Percentiles rank a stretch among this genome's conserved stretches.
Evolutionary conservation across 2,797 vertebrate species (phyloP).

Genomic region (Clarias laeviceps): DNA sequence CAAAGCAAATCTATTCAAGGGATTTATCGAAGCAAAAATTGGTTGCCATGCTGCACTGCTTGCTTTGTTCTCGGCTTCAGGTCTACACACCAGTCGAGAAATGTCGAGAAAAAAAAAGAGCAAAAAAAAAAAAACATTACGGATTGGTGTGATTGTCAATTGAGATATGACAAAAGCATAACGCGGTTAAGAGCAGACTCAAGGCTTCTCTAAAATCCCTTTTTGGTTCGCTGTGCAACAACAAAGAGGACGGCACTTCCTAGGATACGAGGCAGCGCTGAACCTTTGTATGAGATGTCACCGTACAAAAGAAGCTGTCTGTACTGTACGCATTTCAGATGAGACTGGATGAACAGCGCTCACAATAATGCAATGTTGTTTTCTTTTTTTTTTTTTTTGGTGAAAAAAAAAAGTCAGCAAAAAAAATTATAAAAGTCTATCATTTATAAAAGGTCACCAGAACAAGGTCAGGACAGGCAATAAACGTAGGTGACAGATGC

Average conservation of each 20-base stretch:
- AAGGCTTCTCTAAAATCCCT: conserved; percentile 22
- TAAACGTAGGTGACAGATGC: conserved; percentile 48
- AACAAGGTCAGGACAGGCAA: conserved; percentile 54
- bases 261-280: conserved; percentile 12
- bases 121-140: neutral
- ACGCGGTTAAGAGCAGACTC: conserved; percentile 30
- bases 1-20: conserved; percentile 36
- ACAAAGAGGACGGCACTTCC: conserved; percentile 38
- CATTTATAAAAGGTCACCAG: conserved; percentile 42
- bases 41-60: conserved; percentile 11
- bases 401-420: conserved; percentile 13
- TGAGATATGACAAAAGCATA: neutral
- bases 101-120: neutral
- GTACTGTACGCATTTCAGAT: conserved; percentile 21
- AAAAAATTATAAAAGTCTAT: conserved; percentile 18
- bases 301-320: conserved; percentile 29
- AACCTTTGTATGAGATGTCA: conserved; percentile 42
- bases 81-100: conserved; percentile 1
- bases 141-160: neutral
- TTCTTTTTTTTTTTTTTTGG: neutral
- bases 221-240: conserved; percentile 33
- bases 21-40: conserved; percentile 27
- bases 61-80: conserved; percentile 47
- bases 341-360: conserved; percentile 14
- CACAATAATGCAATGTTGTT: conserved; percentile 13